Base-by-base conservation (phyloP, 2,888 invertebrate genomes). In the Apoda limacodes region DNA sequence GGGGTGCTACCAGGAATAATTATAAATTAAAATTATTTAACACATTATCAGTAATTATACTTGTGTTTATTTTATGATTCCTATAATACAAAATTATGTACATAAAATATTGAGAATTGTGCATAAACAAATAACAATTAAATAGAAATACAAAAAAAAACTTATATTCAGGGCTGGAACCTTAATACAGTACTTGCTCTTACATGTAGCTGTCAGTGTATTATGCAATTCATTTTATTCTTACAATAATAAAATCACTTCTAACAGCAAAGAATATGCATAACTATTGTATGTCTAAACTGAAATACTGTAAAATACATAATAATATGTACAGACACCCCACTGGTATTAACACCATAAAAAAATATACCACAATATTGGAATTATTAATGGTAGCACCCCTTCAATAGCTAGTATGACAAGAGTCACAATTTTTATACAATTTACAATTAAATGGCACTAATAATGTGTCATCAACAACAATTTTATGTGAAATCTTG, bases 1-100 rank as follows among this genome's bases (percentile, higher is more conserved):
- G 69, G 80, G 82, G 82, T 82, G 82, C 82, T 82, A 82, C 82
- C 82, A 81, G 82, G 82, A 81, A 78, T 81, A 81, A 81, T 78
- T 72, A 80, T 67, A 80, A 74, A 72, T 74, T 74, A 76, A 81
- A 81, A 82, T 71, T 72, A 78, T 72, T 68, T 70, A 67, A 78
- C 75, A 81, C 78, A 70, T 64, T 47, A 65, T 76, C 75, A 68
- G 76, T 81, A 80, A 82, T n/a, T 82, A 82, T 82, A 82, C 82
- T 80, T 80, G 65, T 75, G 66, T 76, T 84, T 84, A 72, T 83
- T 84, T 65, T 76, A 78, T 63, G 72, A 66, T 66, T 75, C 67
- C 80, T 82, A 81, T 80, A 66, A 76, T 82, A 82, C 81, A 82
- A 81, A 82, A 81, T 61, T 81, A 82, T 82, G 75, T 82, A 82